Evolutionary conservation across 1,140 invertebrate species (phyloP).

Genomic region (Eulimnadia texana): DNA sequence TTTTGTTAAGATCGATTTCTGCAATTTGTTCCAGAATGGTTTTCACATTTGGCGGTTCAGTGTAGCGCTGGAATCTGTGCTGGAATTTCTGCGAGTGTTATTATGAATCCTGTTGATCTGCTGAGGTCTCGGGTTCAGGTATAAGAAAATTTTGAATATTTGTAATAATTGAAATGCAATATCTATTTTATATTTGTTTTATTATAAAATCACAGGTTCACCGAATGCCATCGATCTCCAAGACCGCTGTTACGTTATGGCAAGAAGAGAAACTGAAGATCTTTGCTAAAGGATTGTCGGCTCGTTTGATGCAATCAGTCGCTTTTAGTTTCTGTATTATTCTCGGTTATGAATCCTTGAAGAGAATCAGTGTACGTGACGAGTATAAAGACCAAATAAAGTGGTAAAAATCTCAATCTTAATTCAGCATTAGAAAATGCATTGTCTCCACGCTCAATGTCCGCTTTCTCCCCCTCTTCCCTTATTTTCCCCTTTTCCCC

Average conservation of each 20-base stretch:
- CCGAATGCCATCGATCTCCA: slow-evolving; percentile 59
- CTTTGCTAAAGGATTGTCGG: slow-evolving; percentile 81
- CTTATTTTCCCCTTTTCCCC: too few relatives aligned
- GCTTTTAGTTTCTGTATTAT: slow-evolving; percentile 76
- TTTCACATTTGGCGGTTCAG: slow-evolving; percentile 74
- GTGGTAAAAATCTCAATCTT: slow-evolving; percentile 47
- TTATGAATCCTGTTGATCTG: slow-evolving; percentile 91
- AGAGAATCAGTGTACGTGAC: slow-evolving; percentile 68
- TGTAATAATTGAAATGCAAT: neutral
- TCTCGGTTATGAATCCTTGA: slow-evolving; percentile 88
- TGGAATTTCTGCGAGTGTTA: slow-evolving; percentile 75
- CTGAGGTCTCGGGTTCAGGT: slow-evolving; percentile 79
- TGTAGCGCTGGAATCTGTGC: slow-evolving; percentile 74
- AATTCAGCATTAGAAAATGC: too few relatives aligned
- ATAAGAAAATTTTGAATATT: too few relatives aligned
- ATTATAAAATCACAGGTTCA: slow-evolving; percentile 46
- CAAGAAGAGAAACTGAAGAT: slow-evolving; percentile 67
- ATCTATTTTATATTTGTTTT: neutral
- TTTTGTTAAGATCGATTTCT: slow-evolving; percentile 51
- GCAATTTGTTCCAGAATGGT: slow-evolving; percentile 49
- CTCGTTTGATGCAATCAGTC: slow-evolving; percentile 75
- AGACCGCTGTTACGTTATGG: slow-evolving; percentile 68
- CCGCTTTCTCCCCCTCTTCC: too few relatives aligned
- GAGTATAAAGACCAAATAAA: slow-evolving; percentile 63
- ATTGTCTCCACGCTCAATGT: too few relatives aligned